Evolutionary conservation across 92 coral and sea anemone genomes (phyloP), one percentile per base, ranked within the genome.

Genomic region (Virgularia gustaviana): DNA sequence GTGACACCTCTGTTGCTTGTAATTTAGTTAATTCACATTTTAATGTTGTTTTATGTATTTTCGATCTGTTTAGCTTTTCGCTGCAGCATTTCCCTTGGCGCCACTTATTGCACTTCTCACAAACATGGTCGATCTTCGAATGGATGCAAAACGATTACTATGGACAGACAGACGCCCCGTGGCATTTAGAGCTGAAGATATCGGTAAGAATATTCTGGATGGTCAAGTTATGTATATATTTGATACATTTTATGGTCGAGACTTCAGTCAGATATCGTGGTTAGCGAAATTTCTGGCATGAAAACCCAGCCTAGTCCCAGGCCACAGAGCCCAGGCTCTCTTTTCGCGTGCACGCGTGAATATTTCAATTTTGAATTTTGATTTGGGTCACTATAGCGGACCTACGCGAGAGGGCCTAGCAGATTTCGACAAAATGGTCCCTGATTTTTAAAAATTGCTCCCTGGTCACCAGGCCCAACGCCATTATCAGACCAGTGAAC

Each of bases 31-130:
- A 9, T 33, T 9, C 49, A n/a, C n/a, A n/a, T n/a, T n/a, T n/a
- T n/a, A n/a, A n/a, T n/a, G n/a, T n/a, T 52, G 47, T 31, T 31
- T 38, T 59, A n/a, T 10, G 32, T 33, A 32, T 56, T 11, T 16
- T 43, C 58, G 36, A 20, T 62, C 36, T 76, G 44, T 56, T 43
- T 73, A 92, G 98, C 81, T 92, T 4, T 89, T 92, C 63, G 98
- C 98, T 11, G 92, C 98, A 25, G 96, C 98, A 3, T 92, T 92
- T 67, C 98, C 98, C 64, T 88, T 92, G 57, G 98, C 98, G 38
- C 96, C 98, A 24, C 76, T 92, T 66, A 92, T 92, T 36, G 98
- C 98, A 24, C 79, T 92, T 25, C 59, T 92, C 58, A 89, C 96
- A 39, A 92, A 92, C 79, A 82, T 86, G 70, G 83, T 92, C 44